Conservation (phyloP, 2,888 invertebrate genomes). For the Chrysotoxum bicinctum region DNA sequence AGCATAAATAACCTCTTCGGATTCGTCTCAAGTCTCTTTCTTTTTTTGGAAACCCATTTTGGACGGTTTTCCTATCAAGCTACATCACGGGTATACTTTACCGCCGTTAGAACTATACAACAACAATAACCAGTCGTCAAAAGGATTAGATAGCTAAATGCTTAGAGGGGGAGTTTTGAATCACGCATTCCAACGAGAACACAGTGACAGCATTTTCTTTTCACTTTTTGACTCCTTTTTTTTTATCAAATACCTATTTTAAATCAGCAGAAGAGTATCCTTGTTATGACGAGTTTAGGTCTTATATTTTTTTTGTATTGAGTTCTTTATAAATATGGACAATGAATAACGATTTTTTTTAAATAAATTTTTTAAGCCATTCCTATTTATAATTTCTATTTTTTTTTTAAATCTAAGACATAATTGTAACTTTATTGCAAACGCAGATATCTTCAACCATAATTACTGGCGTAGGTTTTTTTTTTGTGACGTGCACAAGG, state of each 20-base stretch:
- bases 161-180: not conserved
- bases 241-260: too few relatives aligned
- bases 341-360: too few relatives aligned
- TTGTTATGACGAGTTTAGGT: too few relatives aligned
- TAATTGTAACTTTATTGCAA: not conserved
- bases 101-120: not conserved
- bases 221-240: not conserved
- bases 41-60: not conserved
- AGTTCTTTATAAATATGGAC: too few relatives aligned
- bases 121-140: not conserved
- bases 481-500: slow-evolving; percentile 47
- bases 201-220: not conserved
- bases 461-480: not conserved
- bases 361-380: too few relatives aligned
- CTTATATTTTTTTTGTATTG: too few relatives aligned
- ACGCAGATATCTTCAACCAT: not conserved
- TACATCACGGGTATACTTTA: too few relatives aligned
- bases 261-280: too few relatives aligned
- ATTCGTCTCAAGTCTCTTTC: not conserved
- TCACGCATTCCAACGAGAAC: not conserved
- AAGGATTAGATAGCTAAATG: not conserved
- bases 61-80: not conserved
- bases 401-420: too few relatives aligned
- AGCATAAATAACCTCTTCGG: not conserved
- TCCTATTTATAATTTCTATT: too few relatives aligned